Evolutionary conservation across 2,888 invertebrate genomes (phyloP).

Genomic region (Pristionchus japonicus): DNA sequence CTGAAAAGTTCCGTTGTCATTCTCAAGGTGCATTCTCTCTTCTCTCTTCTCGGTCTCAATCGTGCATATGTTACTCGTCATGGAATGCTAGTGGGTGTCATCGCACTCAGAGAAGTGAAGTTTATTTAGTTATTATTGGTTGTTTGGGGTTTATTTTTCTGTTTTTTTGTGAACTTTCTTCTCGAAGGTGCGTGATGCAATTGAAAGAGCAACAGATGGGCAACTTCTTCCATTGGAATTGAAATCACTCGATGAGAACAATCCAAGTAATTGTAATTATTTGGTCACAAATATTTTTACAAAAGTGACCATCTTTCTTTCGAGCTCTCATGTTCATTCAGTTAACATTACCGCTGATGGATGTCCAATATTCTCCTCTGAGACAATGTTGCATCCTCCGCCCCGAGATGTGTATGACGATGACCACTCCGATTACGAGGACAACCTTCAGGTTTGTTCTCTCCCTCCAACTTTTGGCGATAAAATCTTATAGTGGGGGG

Average conservation of each 20-base stretch:
- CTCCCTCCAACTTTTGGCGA: too few relatives aligned
- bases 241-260: not conserved
- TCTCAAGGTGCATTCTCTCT: constrained; percentile 88
- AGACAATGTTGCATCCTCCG: not conserved
- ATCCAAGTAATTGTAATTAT: not conserved
- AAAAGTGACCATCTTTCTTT: too few relatives aligned
- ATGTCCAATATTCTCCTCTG: not conserved
- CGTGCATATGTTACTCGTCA: constrained; percentile 97
- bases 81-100: constrained; percentile 93
- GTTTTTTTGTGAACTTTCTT: not conserved
- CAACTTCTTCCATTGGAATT: constrained; percentile 18
- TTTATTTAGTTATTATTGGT: too few relatives aligned
- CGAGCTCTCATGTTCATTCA: too few relatives aligned
- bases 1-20: too few relatives aligned
- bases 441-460: constrained; percentile 33
- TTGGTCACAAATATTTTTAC: too few relatives aligned
- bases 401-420: constrained; percentile 11
- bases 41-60: constrained; percentile 95
- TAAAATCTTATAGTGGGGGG: too few relatives aligned
- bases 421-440: constrained; percentile 42
- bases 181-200: constrained; percentile 20
- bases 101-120: constrained; percentile 90
- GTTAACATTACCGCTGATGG: too few relatives aligned
- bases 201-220: constrained; percentile 20
- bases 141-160: not conserved